phyloP scores from a whole-genome alignment of 2,888 invertebrate genomes.

The Yponomeuta plumbellus region DNA sequence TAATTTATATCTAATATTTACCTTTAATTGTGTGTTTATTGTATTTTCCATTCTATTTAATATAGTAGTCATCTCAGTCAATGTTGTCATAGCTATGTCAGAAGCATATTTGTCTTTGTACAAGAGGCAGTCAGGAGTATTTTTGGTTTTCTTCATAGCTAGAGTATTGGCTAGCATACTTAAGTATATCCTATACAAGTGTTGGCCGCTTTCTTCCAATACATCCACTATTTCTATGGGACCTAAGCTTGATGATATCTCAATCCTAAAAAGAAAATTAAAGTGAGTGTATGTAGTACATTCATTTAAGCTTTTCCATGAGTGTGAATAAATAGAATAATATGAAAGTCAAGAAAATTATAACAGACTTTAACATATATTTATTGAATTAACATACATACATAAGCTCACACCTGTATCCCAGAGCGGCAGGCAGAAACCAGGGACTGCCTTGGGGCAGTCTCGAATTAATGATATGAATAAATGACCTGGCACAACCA shows the following conservation, averaged over 20 bases:
- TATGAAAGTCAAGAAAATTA: no score
- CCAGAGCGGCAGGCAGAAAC: no score
- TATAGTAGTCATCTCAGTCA: constrained; percentile 53
- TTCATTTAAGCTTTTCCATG: no score
- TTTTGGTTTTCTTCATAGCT: constrained; percentile 53
- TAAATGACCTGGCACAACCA: no score
- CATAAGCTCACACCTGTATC: no score
- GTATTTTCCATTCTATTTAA: constrained; percentile 61
- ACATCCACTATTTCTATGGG: constrained; percentile 54
- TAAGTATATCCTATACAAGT: constrained; percentile 58
- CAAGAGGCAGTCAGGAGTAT: constrained; percentile 49
- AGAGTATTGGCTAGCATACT: constrained; percentile 58
- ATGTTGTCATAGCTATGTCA: constrained; percentile 51
- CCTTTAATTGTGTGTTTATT: constrained; percentile 56
- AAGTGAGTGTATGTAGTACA: neutral
- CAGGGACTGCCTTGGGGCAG: no score
- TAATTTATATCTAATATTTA: constrained; percentile 26
- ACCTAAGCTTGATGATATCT: constrained; percentile 32
- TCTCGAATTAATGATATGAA: no score
- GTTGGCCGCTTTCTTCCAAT: constrained; percentile 59
- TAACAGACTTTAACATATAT: no score
- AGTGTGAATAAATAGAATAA: no score
- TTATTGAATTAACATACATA: no score
- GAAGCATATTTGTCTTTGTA: constrained; percentile 64
- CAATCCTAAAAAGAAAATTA: constrained; percentile 29